Base-by-base conservation (phyloP, 1,140 invertebrate genomes). In the Drosophila ironensis region DNA sequence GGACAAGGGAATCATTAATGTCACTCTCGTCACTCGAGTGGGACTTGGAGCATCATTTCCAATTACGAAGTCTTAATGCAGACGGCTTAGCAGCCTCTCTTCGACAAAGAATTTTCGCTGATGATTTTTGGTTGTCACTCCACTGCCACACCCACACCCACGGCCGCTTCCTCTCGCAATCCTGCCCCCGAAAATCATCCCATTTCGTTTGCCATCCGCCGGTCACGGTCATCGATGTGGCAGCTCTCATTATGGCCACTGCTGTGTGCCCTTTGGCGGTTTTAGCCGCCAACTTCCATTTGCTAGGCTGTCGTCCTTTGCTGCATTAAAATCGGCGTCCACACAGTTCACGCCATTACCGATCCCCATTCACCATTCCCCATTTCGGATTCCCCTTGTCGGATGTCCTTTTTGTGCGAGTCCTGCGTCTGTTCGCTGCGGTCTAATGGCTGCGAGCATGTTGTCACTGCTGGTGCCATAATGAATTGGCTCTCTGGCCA, bases 1-100 rank as follows among this genome's bases (percentile, higher is more conserved):
- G 28, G 61, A 48, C n/a, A n/a, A n/a, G n/a, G n/a, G 53, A 42
- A 40, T 78, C 77, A 82, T 73, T 68, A 84, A 70, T 57, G 69
- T 51, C 38, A 63, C 47, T 76, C 73, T 52, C 78, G 72, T 71
- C 69, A 61, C 44, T 63, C 28, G 38, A 70, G 52, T 67, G 69
- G 61, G 63, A 78, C 73, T 77, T 53, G 69, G n/a, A 74, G 54
- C 78, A 84, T 84, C 78, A 78, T 78, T 84, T 78, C 69, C 78
- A 82, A 82, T 84, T 82, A 82, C 64, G 22, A 22, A 19, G 51
- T 20, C 50, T 67, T 44, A 48, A 48, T 47, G 52, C 25, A 33
- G 48, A 68, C 40, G 44, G 63, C 50, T 44, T 47, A 45, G 42
- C 40, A n/a, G 37, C 64, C n/a, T 57, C 41, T 60, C 9, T 38